Evolutionary conservation across 2,888 invertebrate genomes (phyloP).

Genomic region (Serrognathus titanus): DNA sequence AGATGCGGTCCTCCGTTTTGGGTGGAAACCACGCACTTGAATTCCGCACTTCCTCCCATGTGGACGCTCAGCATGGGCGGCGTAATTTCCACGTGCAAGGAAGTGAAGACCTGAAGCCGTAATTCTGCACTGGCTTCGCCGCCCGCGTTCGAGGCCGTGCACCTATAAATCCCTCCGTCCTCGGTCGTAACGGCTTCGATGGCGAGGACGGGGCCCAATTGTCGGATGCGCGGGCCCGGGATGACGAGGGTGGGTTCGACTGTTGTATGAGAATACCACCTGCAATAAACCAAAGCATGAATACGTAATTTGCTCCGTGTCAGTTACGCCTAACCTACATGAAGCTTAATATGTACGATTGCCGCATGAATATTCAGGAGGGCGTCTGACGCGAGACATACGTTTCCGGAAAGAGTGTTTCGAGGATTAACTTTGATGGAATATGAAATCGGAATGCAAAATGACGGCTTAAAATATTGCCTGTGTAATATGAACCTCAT

Average conservation of each 20-base stretch:
- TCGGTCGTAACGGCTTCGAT: slow-evolving; percentile 69
- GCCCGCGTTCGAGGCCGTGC: slow-evolving; percentile 65
- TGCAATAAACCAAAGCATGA: slow-evolving; percentile 31
- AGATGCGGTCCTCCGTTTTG: slow-evolving; percentile 53
- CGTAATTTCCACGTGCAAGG: slow-evolving; percentile 64
- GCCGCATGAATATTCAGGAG: slow-evolving; percentile 5
- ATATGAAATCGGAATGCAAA: no score
- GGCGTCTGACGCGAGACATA: background rate
- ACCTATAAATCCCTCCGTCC: slow-evolving; percentile 66
- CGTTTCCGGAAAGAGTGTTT: no score
- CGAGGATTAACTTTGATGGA: no score
- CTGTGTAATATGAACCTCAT: no score
- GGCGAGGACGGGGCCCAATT: slow-evolving; percentile 66
- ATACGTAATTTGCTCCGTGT: slow-evolving; percentile 1
- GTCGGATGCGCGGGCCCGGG: slow-evolving; percentile 62
- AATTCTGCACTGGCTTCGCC: slow-evolving; percentile 69
- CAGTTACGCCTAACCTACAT: background rate
- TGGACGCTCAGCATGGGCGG: slow-evolving; percentile 67
- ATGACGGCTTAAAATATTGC: no score
- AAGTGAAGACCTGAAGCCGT: slow-evolving; percentile 62
- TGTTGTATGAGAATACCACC: slow-evolving; percentile 67
- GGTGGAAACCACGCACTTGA: slow-evolving; percentile 59
- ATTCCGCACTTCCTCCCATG: slow-evolving; percentile 71
- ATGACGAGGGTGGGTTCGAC: slow-evolving; percentile 62
- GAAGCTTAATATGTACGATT: slow-evolving; percentile 4